Percentiles rank a stretch among this genome's conserved stretches.
These are phyloP conservation scores for Calidris pygmaea DNA, from an alignment of 2,113 vertebrate genomes.

Conservation along the genomic window DNA sequence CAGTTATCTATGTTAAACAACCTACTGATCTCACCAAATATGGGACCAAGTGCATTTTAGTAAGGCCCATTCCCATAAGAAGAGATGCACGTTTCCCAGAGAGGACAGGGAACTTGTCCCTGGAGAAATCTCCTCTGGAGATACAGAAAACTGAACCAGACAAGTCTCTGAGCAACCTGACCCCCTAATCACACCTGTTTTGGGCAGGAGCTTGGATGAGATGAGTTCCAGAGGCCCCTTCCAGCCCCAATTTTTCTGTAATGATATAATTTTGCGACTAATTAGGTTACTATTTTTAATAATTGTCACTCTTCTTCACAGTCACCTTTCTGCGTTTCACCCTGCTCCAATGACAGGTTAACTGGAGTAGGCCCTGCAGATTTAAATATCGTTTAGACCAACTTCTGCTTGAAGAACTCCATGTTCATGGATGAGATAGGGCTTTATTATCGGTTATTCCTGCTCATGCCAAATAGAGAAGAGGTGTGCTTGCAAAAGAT, in stretches of 20 bases:
- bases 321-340: neutral
- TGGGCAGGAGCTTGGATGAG: neutral
- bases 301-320: neutral
- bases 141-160: neutral
- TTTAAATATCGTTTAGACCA: neutral
- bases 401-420: neutral
- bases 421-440: neutral
- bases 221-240: neutral
- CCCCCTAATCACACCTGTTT: neutral
- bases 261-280: neutral
- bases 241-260: neutral
- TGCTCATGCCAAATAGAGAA: neutral
- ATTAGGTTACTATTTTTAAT: slow-evolving; percentile 9
- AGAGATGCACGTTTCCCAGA: neutral
- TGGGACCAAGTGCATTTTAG: neutral
- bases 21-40: neutral
- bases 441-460: neutral
- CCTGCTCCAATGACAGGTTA: neutral
- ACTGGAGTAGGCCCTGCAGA: neutral
- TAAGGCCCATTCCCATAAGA: neutral
- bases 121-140: neutral
- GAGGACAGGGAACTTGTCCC: neutral
- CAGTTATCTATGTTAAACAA: neutral
- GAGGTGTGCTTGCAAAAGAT: neutral
- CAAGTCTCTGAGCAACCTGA: neutral